Conservation (phyloP, 2,797 vertebrate species). For the Acrossocheilus fasciatus region DNA sequence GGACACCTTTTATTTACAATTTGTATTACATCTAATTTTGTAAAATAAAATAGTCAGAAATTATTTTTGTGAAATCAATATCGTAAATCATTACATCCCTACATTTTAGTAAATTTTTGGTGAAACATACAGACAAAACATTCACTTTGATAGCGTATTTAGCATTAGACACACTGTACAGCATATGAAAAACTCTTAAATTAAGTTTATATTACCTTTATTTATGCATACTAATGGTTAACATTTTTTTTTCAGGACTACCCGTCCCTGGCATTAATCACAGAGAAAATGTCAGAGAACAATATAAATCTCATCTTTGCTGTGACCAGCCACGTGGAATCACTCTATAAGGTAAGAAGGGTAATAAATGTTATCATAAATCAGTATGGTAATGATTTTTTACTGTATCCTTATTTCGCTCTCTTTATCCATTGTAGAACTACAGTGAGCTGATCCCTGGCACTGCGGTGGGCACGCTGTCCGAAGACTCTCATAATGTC, state of each 20-base stretch:
- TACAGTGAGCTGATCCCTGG: constrained; percentile 98
- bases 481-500: constrained; percentile 91
- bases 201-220: background rate
- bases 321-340: constrained; percentile 85
- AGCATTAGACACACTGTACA: background rate
- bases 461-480: constrained; percentile 91
- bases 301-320: constrained; percentile 99
- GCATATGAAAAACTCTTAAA: background rate
- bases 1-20: background rate
- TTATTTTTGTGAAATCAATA: too few species aligned
- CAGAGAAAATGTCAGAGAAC: constrained; percentile 96
- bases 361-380: background rate
- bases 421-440: constrained; percentile 78
- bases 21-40: too few species aligned
- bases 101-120: background rate
- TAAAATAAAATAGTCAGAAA: too few species aligned
- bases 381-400: background rate
- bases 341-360: constrained; percentile 88
- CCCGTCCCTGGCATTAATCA: constrained; percentile 94
- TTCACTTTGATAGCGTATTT: background rate
- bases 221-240: background rate
- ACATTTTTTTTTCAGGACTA: constrained; percentile 84
- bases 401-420: background rate
- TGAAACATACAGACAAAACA: background rate
- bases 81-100: too few species aligned